Evolutionary conservation across 2,888 invertebrate genomes (phyloP), one percentile per base, ranked within the genome.

Genomic region (Amaurobius ferox): DNA sequence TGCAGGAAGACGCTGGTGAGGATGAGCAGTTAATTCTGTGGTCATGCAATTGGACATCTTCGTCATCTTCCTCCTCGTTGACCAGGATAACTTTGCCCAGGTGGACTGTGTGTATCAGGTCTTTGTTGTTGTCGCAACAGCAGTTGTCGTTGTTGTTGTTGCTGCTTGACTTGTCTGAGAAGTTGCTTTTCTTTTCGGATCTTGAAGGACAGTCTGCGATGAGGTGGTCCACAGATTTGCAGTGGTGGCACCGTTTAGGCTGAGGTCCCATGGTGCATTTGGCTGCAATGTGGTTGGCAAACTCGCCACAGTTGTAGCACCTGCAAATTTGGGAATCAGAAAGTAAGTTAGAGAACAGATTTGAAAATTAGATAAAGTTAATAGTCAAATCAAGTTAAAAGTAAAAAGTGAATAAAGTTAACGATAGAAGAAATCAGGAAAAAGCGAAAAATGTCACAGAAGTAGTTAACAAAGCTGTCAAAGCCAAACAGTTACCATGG

Each of bases 261-360:
- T 96, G 95, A 72, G 97, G 97, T 19, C 96, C 96, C 91, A 95
- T 93, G 88, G 94, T 94, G 92, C 97, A 97, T 91, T 96, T 96
- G 39, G 96, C 95, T 39, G 97, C 97, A 90, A 97, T 95, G 92
- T 97, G 97, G 92, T 97, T 97, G 70, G 96, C 95, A 91, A 97
- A 96, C 91, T 96, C 96, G 2, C 97, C 97, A 90, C 97, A 97
- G 91, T 97, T 97, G 92, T 97, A 97, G 92, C 97, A 97, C 91
- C 96, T 96, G 91, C 68, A 92, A 85, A 35, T n/a, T n/a, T n/a
- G n/a, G n/a, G n/a, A n/a, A n/a, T n/a, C n/a, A n/a, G n/a, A n/a
- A n/a, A n/a, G n/a, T n/a, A n/a, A n/a, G n/a, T n/a, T n/a, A n/a
- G n/a, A n/a, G n/a, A n/a, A n/a, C n/a, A n/a, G n/a, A n/a, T n/a